Conservation (phyloP, 2,888 invertebrate genomes). For the Leucophenga montana region DNA sequence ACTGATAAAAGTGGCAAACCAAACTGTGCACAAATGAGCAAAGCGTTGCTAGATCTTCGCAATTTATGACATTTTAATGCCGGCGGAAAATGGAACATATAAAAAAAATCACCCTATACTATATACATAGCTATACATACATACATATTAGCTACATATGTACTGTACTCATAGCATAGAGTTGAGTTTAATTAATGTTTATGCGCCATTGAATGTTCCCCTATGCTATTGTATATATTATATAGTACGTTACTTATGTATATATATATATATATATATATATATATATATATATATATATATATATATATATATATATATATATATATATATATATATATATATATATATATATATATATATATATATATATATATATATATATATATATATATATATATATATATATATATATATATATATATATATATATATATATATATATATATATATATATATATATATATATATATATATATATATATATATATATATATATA, state of each 20-base stretch:
- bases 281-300: conserved; percentile 22
- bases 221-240: neutral
- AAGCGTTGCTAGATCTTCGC: too few relatives aligned
- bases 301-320: conserved; percentile 36
- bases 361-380: conserved; percentile 38
- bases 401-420: conserved; percentile 36
- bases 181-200: too few relatives aligned
- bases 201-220: too few relatives aligned
- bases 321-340: conserved; percentile 26
- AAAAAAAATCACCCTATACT: too few relatives aligned
- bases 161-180: too few relatives aligned
- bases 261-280: conserved; percentile 38
- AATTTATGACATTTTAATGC: too few relatives aligned
- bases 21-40: too few relatives aligned
- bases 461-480: conserved; percentile 34
- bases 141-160: too few relatives aligned
- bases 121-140: too few relatives aligned
- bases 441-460: conserved; percentile 31
- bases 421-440: conserved; percentile 26
- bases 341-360: conserved; percentile 9
- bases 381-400: conserved; percentile 22
- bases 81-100: too few relatives aligned
- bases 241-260: too few relatives aligned
- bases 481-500: conserved; percentile 13
- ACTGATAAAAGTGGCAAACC: too few relatives aligned